These are phyloP conservation scores for Smithornis capensis DNA, from an alignment of 2,113 vertebrate genomes.

Conservation along the genomic window DNA sequence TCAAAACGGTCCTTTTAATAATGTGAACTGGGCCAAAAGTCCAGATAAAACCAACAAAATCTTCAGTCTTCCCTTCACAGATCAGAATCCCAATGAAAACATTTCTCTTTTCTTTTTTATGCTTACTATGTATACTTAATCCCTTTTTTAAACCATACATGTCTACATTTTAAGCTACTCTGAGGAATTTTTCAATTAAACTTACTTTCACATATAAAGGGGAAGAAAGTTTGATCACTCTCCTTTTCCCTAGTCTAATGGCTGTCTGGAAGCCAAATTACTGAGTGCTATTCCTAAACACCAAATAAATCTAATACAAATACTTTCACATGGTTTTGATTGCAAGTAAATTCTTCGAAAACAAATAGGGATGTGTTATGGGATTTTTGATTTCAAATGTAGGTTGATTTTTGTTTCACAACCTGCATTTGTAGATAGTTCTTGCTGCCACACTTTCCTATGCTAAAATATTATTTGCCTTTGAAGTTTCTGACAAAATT, in stretches of 20 bases:
- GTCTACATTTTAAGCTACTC: background rate
- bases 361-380: background rate
- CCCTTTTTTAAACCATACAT: background rate
- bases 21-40: background rate
- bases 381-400: rapidly evolving
- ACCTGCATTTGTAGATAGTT: background rate
- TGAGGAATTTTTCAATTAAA: background rate
- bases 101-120: background rate
- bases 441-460: background rate
- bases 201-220: background rate
- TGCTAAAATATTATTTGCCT: background rate
- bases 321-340: background rate
- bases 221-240: background rate
- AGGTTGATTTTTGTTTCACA: background rate
- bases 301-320: background rate
- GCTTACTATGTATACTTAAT: background rate
- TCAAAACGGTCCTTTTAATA: background rate
- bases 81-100: background rate
- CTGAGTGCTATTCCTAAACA: background rate
- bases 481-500: background rate
- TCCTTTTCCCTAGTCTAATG: background rate
- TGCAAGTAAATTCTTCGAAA: background rate
- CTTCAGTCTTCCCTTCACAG: background rate
- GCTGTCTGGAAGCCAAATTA: background rate
- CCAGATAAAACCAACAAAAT: background rate